Evolutionary conservation across 2,888 invertebrate species (phyloP).

Genomic region (Drosophila nigritarsus): DNA sequence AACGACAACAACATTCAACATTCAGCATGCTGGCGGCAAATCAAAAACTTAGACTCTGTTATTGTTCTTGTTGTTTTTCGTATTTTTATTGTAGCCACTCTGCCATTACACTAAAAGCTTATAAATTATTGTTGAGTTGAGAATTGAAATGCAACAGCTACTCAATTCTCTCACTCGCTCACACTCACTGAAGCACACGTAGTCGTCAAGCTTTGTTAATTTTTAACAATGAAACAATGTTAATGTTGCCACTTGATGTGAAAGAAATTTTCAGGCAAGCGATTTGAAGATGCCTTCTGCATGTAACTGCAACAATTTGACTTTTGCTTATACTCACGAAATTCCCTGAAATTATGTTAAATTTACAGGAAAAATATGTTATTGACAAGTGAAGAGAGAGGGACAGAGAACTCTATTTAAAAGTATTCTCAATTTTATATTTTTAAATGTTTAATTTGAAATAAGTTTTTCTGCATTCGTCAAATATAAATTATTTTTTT

Average conservation of each 20-base stretch:
- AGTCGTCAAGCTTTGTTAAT: slow-evolving; percentile 67
- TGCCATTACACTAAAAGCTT: slow-evolving; percentile 73
- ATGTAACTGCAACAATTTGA: slow-evolving; percentile 29
- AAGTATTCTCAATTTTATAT: background rate
- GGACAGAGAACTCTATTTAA: background rate
- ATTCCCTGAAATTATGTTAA: slow-evolving; percentile 17
- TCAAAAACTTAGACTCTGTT: slow-evolving; percentile 56
- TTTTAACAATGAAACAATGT: slow-evolving; percentile 57
- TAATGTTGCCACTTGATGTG: slow-evolving; percentile 37
- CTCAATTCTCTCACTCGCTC: slow-evolving; percentile 25
- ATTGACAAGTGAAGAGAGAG: background rate
- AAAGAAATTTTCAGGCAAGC: slow-evolving; percentile 14
- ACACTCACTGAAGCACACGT: slow-evolving; percentile 20
- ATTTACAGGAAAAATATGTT: slow-evolving; percentile 4
- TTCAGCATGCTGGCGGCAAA: slow-evolving; percentile 54
- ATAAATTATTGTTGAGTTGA: slow-evolving; percentile 71
- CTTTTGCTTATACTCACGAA: slow-evolving; percentile 30
- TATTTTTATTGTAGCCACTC: slow-evolving; percentile 46
- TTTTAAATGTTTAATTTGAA: accelerated
- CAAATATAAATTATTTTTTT: background rate
- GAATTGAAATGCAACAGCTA: slow-evolving; percentile 24
- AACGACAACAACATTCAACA: slow-evolving; percentile 29
- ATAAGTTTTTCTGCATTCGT: background rate
- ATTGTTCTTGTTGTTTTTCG: slow-evolving; percentile 18
- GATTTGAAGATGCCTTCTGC: slow-evolving; percentile 22